A percentile compares a stretch with the other conserved stretches of the same genome.
These are phyloP conservation scores for Poeciliopsis retropinna DNA, from an alignment of 2,113 vertebrate genomes.

Conservation along the genomic window DNA sequence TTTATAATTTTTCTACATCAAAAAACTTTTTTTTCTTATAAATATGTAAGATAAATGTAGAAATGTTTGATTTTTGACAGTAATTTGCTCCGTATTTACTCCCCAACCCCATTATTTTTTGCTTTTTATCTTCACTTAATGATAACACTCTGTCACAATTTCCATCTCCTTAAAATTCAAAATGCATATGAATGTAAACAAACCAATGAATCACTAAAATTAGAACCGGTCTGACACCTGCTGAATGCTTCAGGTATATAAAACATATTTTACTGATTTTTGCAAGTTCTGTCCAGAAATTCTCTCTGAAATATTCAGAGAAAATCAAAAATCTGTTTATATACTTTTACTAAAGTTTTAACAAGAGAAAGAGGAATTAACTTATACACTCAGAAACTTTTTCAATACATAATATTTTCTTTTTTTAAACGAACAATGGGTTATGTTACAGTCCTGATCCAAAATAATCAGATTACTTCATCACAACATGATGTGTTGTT, in stretches of 20 bases:
- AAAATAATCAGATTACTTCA: conserved; percentile 62
- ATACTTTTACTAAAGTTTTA: too few relatives aligned
- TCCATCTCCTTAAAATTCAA: neutral
- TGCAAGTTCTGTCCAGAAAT: neutral
- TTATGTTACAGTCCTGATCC: conserved; percentile 18
- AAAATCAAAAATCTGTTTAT: too few relatives aligned
- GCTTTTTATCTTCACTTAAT: too few relatives aligned
- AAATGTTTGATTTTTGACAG: too few relatives aligned
- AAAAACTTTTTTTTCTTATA: too few relatives aligned
- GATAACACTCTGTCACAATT: neutral
- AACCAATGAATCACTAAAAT: neutral
- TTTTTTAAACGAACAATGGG: conserved; percentile 3
- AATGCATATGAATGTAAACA: neutral
- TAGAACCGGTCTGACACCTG: neutral
- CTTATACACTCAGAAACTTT: neutral
- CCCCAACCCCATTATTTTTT: too few relatives aligned
- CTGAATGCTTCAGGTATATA: neutral
- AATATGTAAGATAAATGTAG: too few relatives aligned
- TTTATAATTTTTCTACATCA: too few relatives aligned
- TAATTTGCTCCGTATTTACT: too few relatives aligned
- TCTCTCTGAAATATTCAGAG: too few relatives aligned
- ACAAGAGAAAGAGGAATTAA: too few relatives aligned
- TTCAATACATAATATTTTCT: conserved; percentile 10
- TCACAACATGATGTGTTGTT: conserved; percentile 33
- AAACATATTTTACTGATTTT: neutral